Base-by-base conservation (phyloP, 2,888 invertebrate species). In the Apodemia zela region DNA sequence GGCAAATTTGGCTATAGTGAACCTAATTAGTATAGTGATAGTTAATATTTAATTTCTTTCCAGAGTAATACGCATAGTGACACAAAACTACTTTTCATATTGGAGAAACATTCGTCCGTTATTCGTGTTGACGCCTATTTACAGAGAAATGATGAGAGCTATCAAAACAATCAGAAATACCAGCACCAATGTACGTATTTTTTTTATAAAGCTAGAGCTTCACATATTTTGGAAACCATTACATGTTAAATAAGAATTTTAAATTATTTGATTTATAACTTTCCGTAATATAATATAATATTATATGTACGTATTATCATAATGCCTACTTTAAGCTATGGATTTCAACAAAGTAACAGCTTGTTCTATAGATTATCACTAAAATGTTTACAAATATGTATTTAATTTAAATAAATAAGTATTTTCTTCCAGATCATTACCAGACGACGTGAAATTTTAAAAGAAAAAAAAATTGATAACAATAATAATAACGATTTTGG, bases 21-120 rank as follows among this genome's bases (percentile, higher is more conserved):
- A 35, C 11, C 1, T 35, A 11, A 35, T 2, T 35, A 11, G 10
- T 5, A 1, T 35, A 3, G 11, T 11, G 35, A 11, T 35, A 35
- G 1, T 35, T 35, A 35, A 35, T 35, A 35, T 59, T 45, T 0
- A 7, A 15, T 60, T 61, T 38, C 8, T 59, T 71, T 71, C 7
- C 70, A 79, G 78, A 63, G 69, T 75, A 25, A 67, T 76, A 25
- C 67, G 69, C 18, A 73, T 76, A 25, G 59, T 73, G 0, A 77
- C 76, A 5, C 63, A 69, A 42, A 76, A 76, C 62, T 78, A 70
- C 38, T 79, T 75, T 59, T 76, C 78, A 0, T 76, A 76, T 63
- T 79, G 78, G 78, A 73, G 76, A 62, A 75, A 75, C 58, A 73
- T 76, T 15, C 68, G 69, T 7, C 67, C 69, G 10, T 61, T 78